Conservation (phyloP, 2,888 invertebrate genomes). For the Ectropis crepuscularia region DNA sequence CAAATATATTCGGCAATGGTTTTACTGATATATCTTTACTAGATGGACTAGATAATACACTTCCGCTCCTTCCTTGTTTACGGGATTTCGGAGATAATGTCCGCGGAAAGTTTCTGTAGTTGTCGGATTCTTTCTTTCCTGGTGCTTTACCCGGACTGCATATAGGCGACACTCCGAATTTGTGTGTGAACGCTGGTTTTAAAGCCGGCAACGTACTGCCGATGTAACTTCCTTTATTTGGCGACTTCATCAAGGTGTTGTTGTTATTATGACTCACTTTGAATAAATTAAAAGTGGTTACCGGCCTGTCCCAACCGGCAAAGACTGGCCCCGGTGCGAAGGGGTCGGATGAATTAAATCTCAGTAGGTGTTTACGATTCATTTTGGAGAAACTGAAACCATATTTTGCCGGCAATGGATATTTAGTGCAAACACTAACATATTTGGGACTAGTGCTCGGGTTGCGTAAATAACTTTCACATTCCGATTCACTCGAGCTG, state of each 20-base stretch:
- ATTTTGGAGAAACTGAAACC: slow-evolving; percentile 72
- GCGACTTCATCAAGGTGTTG: slow-evolving; percentile 73
- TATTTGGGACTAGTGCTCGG: slow-evolving; percentile 76
- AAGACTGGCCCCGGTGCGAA: slow-evolving; percentile 82
- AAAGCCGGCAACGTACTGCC: slow-evolving; percentile 69
- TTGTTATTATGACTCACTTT: slow-evolving; percentile 79
- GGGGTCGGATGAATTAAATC: slow-evolving; percentile 73
- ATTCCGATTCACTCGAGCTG: slow-evolving; percentile 82
- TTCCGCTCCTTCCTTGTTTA: slow-evolving; percentile 61
- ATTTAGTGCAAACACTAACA: slow-evolving; percentile 75
- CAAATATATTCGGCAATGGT: slow-evolving; percentile 71
- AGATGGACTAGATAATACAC: slow-evolving; percentile 50
- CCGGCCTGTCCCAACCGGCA: slow-evolving; percentile 75
- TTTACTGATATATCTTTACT: slow-evolving; percentile 69
- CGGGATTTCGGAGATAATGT: slow-evolving; percentile 70
- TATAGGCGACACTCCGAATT: slow-evolving; percentile 78
- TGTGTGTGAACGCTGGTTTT: slow-evolving; percentile 76
- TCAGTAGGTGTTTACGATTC: slow-evolving; percentile 66
- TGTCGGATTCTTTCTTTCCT: slow-evolving; percentile 64
- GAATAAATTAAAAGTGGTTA: slow-evolving; percentile 76
- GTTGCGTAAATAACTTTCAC: slow-evolving; percentile 74
- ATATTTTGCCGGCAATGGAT: slow-evolving; percentile 71
- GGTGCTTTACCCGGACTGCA: slow-evolving; percentile 58
- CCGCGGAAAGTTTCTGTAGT: slow-evolving; percentile 57
- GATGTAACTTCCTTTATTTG: slow-evolving; percentile 62